A percentile compares a stretch with the other conserved stretches of the same genome.
Evolutionary conservation across 2,888 invertebrate genomes (phyloP).

Genomic region (Caenorhabditis virilis): DNA sequence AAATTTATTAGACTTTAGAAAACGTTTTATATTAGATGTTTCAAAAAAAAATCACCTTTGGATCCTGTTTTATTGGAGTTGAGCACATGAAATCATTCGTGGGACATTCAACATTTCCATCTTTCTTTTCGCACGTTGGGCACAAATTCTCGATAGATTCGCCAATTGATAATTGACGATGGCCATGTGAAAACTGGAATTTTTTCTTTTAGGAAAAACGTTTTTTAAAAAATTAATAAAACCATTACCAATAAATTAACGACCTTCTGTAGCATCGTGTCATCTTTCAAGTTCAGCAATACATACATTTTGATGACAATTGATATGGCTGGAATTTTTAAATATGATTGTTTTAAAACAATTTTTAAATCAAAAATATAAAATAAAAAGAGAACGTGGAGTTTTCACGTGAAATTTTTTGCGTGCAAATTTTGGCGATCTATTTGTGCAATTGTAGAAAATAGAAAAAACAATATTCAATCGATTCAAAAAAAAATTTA

Average conservation of each 20-base stretch:
- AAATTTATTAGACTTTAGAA: neutral
- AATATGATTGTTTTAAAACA: too few species aligned
- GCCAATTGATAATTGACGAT: constrained; percentile 36
- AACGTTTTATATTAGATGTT: neutral
- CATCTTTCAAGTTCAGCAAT: constrained; percentile 39
- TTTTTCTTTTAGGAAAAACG: too few species aligned
- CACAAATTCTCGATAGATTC: constrained; percentile 33
- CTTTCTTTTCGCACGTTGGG: constrained; percentile 31
- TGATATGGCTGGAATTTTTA: too few species aligned
- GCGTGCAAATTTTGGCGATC: too few species aligned
- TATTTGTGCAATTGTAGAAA: too few species aligned
- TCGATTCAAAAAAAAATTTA: too few species aligned
- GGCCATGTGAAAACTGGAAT: constrained; percentile 41
- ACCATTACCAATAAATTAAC: constrained; percentile 33
- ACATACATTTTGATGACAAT: constrained; percentile 41
- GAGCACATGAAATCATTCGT: constrained; percentile 27
- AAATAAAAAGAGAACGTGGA: too few species aligned
- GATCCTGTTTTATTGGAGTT: constrained; percentile 24
- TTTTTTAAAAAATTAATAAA: too few species aligned
- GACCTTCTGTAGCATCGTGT: constrained; percentile 32
- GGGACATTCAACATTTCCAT: constrained; percentile 1
- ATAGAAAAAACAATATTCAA: too few species aligned
- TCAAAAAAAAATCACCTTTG: constrained; percentile 1
- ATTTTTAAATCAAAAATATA: too few species aligned
- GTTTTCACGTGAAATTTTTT: too few species aligned